A percentile compares a stretch with the other conserved stretches of the same genome.
Conservation (phyloP, 2,797 vertebrate genomes). For the Nannoperca obscura region DNA sequence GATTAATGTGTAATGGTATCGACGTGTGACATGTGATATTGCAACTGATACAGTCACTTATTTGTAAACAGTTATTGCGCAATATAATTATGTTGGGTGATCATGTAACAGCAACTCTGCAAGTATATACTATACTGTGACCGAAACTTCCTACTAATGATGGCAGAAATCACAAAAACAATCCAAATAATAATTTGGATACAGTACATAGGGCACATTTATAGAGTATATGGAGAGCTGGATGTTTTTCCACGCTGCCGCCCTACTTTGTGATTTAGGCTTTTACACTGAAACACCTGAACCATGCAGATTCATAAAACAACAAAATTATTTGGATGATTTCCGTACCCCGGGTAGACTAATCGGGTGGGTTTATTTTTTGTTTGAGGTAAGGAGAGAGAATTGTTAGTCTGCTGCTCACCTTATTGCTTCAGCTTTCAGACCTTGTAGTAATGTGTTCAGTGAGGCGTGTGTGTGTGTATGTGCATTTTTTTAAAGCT, state of each 20-base stretch:
- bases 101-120: not conserved
- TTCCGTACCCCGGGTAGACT: not conserved
- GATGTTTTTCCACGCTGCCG: not conserved
- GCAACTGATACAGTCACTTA: too few relatives aligned
- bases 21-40: not conserved
- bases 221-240: not conserved
- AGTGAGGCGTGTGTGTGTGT: not conserved
- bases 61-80: not conserved
- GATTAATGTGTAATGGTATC: not conserved
- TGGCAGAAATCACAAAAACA: not conserved
- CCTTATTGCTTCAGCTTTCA: slow-evolving; percentile 11
- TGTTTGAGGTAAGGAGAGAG: not conserved
- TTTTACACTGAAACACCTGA: not conserved
- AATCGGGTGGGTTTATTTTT: not conserved
- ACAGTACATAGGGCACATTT: not conserved
- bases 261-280: not conserved
- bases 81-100: not conserved
- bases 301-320: not conserved
- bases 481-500: not conserved
- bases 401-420: not conserved
- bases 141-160: not conserved
- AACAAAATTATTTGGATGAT: slow-evolving; percentile 3
- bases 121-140: not conserved
- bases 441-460: not conserved
- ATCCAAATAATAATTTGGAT: not conserved